Percentiles rank a stretch among this genome's conserved stretches.
Conservation (phyloP, 2,113 vertebrate species). For the Terrapene triunguis region DNA sequence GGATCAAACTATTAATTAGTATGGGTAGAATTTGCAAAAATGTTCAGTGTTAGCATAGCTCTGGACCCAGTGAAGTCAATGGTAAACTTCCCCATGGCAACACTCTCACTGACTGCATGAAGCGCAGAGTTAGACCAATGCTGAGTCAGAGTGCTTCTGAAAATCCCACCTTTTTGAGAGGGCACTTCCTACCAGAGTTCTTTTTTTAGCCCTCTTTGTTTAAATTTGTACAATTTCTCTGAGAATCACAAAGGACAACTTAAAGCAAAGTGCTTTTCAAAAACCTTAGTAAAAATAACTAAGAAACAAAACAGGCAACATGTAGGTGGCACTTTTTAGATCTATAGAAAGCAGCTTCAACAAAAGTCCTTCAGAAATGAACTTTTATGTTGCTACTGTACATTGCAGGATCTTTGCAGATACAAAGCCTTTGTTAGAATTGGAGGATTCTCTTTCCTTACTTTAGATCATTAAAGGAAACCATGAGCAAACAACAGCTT, state of each 20-base stretch:
- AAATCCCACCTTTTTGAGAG: not conserved
- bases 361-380: conserved; percentile 42
- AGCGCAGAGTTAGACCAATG: not conserved
- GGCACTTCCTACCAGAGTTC: not conserved
- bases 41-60: not conserved
- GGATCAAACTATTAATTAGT: not conserved
- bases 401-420: conserved; percentile 50
- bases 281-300: not conserved
- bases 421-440: not conserved
- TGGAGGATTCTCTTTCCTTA: conserved; percentile 4
- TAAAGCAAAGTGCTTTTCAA: not conserved
- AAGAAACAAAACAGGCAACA: not conserved
- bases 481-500: conserved; percentile 34
- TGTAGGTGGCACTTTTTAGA: conserved; percentile 34
- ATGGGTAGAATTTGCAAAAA: not conserved
- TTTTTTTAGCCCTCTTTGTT: not conserved
- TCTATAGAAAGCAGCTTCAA: conserved; percentile 12
- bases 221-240: not conserved
- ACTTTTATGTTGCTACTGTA: conserved; percentile 21
- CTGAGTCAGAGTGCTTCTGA: not conserved
- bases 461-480: conserved; percentile 66
- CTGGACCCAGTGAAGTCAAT: not conserved
- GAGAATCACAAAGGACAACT: not conserved
- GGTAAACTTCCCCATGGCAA: not conserved
- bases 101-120: not conserved